Percentiles rank a stretch among this genome's conserved stretches.
Evolutionary conservation across 2,113 vertebrate species (phyloP).

Genomic region (Equus quagga): DNA sequence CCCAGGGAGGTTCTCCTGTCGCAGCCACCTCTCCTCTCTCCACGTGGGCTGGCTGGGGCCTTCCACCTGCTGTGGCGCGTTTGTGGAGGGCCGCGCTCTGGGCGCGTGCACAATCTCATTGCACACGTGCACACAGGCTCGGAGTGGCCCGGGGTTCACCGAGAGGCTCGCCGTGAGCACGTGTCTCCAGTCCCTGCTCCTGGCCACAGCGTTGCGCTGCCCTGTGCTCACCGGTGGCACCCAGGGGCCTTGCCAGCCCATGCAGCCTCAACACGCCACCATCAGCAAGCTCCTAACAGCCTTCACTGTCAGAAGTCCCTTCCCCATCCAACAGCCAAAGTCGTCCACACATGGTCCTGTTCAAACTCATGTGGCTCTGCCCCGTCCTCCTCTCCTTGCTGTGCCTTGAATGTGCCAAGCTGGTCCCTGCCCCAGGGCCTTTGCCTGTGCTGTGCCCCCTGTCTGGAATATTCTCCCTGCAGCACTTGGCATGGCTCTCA

Average conservation of each 20-base stretch:
- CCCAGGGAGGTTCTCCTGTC: not conserved
- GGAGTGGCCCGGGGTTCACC: not conserved
- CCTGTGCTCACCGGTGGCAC: not conserved
- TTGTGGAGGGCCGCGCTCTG: too few relatives aligned
- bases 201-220: accelerated
- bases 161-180: not conserved
- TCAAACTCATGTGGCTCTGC: not conserved
- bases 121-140: not conserved
- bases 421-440: not conserved
- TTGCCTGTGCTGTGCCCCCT: not conserved
- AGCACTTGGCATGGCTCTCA: not conserved
- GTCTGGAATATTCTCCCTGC: not conserved
- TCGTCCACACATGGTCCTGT: not conserved
- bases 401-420: not conserved
- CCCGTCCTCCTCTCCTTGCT: not conserved
- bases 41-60: too few relatives aligned
- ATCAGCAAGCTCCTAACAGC: too few relatives aligned
- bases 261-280: accelerated
- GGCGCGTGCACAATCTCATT: not conserved
- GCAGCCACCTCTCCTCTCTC: too few relatives aligned
- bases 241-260: not conserved
- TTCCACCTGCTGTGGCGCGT: too few relatives aligned
- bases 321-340: not conserved
- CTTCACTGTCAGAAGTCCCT: too few relatives aligned
- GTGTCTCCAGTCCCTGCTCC: not conserved